Conservation (phyloP, 1,140 invertebrate species). For the Chrysoperla carnea region DNA sequence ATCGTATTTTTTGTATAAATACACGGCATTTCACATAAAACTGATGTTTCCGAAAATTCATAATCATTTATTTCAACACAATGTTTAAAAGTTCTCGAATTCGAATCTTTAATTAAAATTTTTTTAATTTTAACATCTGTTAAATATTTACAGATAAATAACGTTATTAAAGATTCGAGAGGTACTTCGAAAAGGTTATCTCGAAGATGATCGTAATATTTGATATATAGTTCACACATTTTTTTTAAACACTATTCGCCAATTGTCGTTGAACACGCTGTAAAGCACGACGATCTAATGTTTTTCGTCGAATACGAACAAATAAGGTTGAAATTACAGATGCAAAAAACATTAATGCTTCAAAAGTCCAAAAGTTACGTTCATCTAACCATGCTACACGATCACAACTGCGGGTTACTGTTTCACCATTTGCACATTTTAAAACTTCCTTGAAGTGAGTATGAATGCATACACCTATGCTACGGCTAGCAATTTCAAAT, state of each 20-base stretch:
- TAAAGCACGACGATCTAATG: conserved; percentile 23
- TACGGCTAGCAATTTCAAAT: conserved; percentile 54
- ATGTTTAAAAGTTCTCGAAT: background rate
- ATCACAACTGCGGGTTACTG: conserved; percentile 48
- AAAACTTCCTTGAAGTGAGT: conserved; percentile 53
- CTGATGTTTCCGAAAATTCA: conserved; percentile 21
- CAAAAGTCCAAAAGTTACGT: conserved; percentile 68
- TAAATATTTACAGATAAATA: conserved; percentile 25
- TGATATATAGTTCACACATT: conserved; percentile 7
- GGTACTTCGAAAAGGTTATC: conserved; percentile 9
- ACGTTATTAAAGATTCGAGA: conserved; percentile 23
- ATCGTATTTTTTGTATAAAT: conserved; percentile 35
- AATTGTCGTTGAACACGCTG: conserved; percentile 28
- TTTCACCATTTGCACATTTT: conserved; percentile 47
- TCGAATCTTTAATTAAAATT: conserved; percentile 12
- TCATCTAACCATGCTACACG: conserved; percentile 53
- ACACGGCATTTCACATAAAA: conserved; percentile 37
- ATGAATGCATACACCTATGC: conserved; percentile 44
- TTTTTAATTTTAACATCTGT: conserved; percentile 11
- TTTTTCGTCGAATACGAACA: conserved; percentile 16
- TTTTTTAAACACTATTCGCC: conserved; percentile 25
- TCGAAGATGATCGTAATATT: conserved; percentile 3
- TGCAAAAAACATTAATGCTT: conserved; percentile 48
- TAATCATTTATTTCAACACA: background rate
- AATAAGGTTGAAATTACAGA: conserved; percentile 36